Evolutionary conservation across 2,888 invertebrate genomes (phyloP), one percentile per base, ranked within the genome.

Genomic region (Pteria penguin): DNA sequence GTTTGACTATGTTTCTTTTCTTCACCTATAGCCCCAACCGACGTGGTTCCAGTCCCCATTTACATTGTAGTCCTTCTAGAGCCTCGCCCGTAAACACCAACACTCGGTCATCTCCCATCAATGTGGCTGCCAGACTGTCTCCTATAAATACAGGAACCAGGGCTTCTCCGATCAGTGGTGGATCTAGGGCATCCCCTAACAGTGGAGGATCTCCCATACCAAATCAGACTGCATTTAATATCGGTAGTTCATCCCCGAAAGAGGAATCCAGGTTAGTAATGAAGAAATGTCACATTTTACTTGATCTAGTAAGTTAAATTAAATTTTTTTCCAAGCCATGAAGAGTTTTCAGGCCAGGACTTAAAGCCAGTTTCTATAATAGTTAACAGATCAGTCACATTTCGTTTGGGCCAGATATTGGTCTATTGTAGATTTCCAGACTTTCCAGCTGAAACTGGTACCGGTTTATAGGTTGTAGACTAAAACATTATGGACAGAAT

Each of bases 211-310:
- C 78, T 11, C 63, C 71, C 24, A 74, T 74, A 36, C 61, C 71
- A 24, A 29, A 52, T 11, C 77, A 77, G 70, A 72, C 75, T 63
- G 60, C 62, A 22, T 95, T 95, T 89, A 94, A 93, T 69, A 94
- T 95, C 71, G 95, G 95, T 2, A 90, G 94, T 8, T 90, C 92
- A 2, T 92, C 93, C 18, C 88, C 89, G 4, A 92, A 91, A 60
- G 94, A 94, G 18, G 94, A 94, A 60, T 75, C 84, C 8, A 70
- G 72, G 72, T 72, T n/a, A n/a, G n/a, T n/a, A n/a, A n/a, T n/a
- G n/a, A n/a, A n/a, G n/a, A n/a, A n/a, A n/a, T n/a, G n/a, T n/a
- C n/a, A n/a, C n/a, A n/a, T n/a, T n/a, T n/a, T n/a, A n/a, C n/a
- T n/a, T n/a, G n/a, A n/a, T n/a, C n/a, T n/a, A n/a, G n/a, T n/a